These are phyloP conservation scores for Babyrousa celebensis DNA, from an alignment of 2,797 vertebrate genomes.

Conservation along the genomic window DNA sequence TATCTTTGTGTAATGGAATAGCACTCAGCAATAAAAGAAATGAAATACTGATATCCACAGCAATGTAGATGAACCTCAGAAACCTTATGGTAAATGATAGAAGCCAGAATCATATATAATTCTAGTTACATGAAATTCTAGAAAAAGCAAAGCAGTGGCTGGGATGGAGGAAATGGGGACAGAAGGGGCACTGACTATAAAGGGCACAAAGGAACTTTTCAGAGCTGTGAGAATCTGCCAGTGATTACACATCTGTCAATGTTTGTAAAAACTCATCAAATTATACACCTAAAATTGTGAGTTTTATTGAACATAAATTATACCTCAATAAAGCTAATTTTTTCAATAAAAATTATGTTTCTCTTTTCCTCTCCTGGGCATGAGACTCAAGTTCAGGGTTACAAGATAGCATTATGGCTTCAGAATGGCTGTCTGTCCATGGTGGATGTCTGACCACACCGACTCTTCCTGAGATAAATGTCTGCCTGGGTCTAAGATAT, in stretches of 20 bases:
- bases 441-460: neutral
- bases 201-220: neutral
- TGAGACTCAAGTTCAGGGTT: neutral
- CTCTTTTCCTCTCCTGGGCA: neutral
- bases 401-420: neutral
- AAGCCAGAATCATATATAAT: neutral
- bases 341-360: neutral
- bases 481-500: neutral
- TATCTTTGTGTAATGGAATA: neutral
- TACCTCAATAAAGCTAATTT: neutral
- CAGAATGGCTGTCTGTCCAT: neutral
- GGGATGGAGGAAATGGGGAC: too few relatives aligned
- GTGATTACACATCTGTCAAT: neutral
- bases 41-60: neutral
- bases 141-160: neutral
- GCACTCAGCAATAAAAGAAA: neutral
- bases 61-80: neutral
- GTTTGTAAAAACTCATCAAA: slow-evolving; percentile 46
- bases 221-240: neutral
- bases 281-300: neutral
- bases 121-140: neutral
- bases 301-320: slow-evolving; percentile 26
- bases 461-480: neutral
- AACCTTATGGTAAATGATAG: neutral
- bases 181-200: neutral